Conservation (phyloP, 2,888 invertebrate genomes). For the Pristionchus mayeri region DNA sequence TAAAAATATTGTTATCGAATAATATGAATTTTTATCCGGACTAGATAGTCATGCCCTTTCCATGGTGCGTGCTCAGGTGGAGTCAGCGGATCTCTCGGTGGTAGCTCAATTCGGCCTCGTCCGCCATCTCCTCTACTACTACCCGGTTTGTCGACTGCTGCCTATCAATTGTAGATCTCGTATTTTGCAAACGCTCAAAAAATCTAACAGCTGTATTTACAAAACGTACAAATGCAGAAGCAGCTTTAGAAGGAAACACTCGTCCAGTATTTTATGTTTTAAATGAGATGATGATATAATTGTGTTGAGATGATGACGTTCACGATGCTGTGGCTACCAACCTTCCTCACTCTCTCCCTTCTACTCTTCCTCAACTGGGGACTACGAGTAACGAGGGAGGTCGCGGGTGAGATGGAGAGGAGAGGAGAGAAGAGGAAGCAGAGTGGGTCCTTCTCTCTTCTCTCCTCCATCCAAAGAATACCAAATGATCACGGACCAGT, state of each 20-base stretch:
- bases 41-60: no score
- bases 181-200: no score
- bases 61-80: no score
- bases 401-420: neutral
- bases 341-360: neutral
- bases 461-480: no score
- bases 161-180: no score
- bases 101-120: conserved; percentile 68
- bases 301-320: neutral
- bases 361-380: conserved; percentile 40
- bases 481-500: no score
- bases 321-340: conserved; percentile 19
- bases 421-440: neutral
- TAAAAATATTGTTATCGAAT: neutral
- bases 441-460: no score
- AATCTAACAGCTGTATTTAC: no score
- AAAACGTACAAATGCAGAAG: no score
- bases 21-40: conserved; percentile 50
- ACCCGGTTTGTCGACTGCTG: conserved; percentile 65
- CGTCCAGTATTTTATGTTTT: no score
- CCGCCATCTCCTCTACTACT: conserved; percentile 67
- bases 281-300: neutral
- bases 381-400: neutral
- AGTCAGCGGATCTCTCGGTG: conserved; percentile 61
- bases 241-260: no score